Conservation (phyloP, 53 echinoderm and acorn worm genomes). For the Arbacia lixula region DNA sequence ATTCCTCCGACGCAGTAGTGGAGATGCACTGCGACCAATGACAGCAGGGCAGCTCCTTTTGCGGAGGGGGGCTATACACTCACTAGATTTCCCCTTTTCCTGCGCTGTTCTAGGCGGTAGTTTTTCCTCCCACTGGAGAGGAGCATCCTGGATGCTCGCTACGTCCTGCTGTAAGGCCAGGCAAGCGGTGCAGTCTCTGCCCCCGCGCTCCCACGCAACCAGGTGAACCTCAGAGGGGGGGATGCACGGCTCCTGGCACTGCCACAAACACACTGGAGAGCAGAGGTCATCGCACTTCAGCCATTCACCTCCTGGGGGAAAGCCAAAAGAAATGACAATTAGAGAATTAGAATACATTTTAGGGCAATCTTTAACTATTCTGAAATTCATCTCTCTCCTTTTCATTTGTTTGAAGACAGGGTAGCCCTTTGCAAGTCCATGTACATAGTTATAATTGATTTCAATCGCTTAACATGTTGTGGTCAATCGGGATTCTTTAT, state of each 20-base stretch:
- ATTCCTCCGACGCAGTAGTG: too few species aligned
- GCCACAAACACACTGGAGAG: constrained; percentile 69
- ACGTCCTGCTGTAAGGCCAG: constrained; percentile 42
- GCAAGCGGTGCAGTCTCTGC: constrained; percentile 62
- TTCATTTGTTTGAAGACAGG: too few species aligned
- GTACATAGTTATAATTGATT: too few species aligned
- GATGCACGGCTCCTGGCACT: constrained; percentile 57
- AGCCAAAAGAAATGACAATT: too few species aligned
- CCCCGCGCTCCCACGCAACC: constrained; percentile 79
- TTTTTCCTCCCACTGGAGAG: constrained; percentile 3
- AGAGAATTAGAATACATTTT: too few species aligned
- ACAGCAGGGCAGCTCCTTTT: constrained; percentile 30
- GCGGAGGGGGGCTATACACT: background rate
- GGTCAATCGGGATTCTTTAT: too few species aligned
- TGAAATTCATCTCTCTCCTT: too few species aligned
- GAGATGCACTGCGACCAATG: background rate
- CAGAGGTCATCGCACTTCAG: constrained; percentile 88
- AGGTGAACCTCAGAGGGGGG: constrained; percentile 89
- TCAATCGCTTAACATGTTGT: too few species aligned
- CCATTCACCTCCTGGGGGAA: constrained; percentile 92
- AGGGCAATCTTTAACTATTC: too few species aligned
- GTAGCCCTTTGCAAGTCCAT: too few species aligned
- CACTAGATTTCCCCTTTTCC: background rate
- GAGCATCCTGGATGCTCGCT: background rate
- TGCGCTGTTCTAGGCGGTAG: background rate